Evolutionary conservation across 1,140 invertebrate genomes (phyloP).

Genomic region (Philotrypesis tridentata): DNA sequence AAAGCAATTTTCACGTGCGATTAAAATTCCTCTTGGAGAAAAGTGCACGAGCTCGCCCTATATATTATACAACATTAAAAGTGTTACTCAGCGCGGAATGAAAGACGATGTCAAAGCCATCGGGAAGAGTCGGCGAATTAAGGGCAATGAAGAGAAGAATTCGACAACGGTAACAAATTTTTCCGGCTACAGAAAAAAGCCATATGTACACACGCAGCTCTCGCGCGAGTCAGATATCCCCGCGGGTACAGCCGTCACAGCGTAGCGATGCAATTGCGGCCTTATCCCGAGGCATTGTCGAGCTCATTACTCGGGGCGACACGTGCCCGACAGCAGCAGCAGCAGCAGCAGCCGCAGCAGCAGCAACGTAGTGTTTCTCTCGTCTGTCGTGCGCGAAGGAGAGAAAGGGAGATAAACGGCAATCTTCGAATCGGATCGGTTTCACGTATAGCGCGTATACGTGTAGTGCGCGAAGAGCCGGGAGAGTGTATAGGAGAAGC

Average conservation of each 20-base stretch:
- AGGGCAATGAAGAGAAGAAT: not conserved
- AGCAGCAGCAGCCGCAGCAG: no score
- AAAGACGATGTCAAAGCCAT: not conserved
- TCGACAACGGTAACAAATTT: not conserved
- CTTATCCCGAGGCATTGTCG: constrained; percentile 28
- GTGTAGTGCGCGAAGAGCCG: not conserved
- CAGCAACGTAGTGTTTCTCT: not conserved
- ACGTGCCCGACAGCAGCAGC: constrained; percentile 30
- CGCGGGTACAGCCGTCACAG: no score
- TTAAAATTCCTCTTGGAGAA: no score
- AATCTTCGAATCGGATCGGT: constrained; percentile 41
- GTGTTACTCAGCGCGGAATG: no score
- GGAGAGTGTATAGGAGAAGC: not conserved
- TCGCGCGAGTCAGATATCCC: not conserved
- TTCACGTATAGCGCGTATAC: not conserved
- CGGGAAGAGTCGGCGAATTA: not conserved
- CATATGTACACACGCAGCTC: no score
- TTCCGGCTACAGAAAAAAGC: not conserved
- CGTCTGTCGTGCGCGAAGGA: not conserved
- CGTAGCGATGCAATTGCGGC: constrained; percentile 9
- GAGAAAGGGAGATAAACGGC: constrained; percentile 35
- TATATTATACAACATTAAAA: no score
- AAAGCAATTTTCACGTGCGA: no score
- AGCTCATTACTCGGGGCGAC: constrained; percentile 30
- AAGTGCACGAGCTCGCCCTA: no score